Evolutionary conservation across 2,113 vertebrate genomes (phyloP), one percentile per base, ranked within the genome.

Genomic region (Leptodactylus fuscus): DNA sequence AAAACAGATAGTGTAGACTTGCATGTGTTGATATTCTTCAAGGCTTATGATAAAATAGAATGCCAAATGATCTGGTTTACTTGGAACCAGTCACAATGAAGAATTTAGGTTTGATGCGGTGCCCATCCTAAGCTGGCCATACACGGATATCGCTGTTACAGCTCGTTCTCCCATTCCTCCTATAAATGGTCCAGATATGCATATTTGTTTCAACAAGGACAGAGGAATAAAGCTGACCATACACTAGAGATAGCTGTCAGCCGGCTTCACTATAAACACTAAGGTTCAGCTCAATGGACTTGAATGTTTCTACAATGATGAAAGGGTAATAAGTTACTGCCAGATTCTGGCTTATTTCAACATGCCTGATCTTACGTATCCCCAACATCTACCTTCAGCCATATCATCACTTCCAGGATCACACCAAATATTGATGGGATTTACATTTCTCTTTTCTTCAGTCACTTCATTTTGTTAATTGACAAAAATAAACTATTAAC

Each of bases 11-110:
- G 62, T 67, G 62, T 38, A 69, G 65, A 34, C 15, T 38, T 69
- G 65, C 65, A 38, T 69, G 65, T 69, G 65, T 38, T 69, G 65
- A 69, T 69, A 69, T 69, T 69, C 32, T 69, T 38, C 65, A 69
- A 69, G 65, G 32, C 65, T 69, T 38, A 38, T 69, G 65, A 69
- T 69, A 69, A 36, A 69, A 69, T 69, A 69, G 8, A 69, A 38
- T 18, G 65, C 34, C 65, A 69, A 69, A 69, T 69, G 16, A 69
- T 69, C 65, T 69, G 32, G 65, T 69, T 36, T 69, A 69, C 65
- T 69, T 69, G 65, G 65, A 69, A 69, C 32, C 29, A 18, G 5
- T 34, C 15, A 34, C 65, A 69, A 69, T 11, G 18, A 13, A 69
- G 34, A 38, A 69, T 38, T 20, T 69, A 36, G 34, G 65, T 9